Conservation (phyloP, 2,888 invertebrate species). For the Megastigmus dorsalis region DNA sequence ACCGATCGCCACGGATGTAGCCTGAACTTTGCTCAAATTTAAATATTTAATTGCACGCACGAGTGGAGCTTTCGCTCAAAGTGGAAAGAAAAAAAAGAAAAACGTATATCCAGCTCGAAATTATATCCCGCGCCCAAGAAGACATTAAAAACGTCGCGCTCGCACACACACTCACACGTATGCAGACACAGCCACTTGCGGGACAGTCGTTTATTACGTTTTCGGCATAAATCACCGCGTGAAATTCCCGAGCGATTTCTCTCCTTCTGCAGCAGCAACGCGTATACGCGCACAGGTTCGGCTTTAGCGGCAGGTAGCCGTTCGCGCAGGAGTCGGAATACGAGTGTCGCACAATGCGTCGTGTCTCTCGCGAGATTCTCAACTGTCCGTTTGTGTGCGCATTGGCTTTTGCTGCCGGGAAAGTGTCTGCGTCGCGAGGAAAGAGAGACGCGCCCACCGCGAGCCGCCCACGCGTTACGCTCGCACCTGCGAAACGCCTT, state of each 20-base stretch:
- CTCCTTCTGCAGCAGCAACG: no score
- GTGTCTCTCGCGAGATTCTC: neutral
- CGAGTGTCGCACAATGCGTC: conserved; percentile 13
- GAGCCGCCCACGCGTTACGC: conserved; percentile 29
- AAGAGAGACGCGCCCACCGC: conserved; percentile 40
- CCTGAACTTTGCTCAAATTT: neutral
- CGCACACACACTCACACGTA: no score
- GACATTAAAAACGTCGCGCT: conserved; percentile 26
- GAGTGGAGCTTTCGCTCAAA: neutral
- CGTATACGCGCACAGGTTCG: neutral
- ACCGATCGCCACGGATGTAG: no score
- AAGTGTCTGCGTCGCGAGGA: no score
- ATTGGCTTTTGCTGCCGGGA: neutral
- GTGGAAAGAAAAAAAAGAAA: no score
- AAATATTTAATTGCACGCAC: neutral
- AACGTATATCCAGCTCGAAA: neutral
- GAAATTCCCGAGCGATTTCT: conserved; percentile 29
- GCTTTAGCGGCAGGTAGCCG: conserved; percentile 34
- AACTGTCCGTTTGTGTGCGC: neutral
- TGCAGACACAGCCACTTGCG: no score
- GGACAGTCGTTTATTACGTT: conserved; percentile 10
- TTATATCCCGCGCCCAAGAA: neutral
- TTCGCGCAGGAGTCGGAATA: conserved; percentile 9
- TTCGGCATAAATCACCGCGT: conserved; percentile 42
- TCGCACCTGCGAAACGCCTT: conserved; percentile 43